A percentile compares a stretch with the other conserved stretches of the same genome.
phyloP scores from a whole-genome alignment of 2,888 invertebrate genomes.

The Seira musarum region DNA sequence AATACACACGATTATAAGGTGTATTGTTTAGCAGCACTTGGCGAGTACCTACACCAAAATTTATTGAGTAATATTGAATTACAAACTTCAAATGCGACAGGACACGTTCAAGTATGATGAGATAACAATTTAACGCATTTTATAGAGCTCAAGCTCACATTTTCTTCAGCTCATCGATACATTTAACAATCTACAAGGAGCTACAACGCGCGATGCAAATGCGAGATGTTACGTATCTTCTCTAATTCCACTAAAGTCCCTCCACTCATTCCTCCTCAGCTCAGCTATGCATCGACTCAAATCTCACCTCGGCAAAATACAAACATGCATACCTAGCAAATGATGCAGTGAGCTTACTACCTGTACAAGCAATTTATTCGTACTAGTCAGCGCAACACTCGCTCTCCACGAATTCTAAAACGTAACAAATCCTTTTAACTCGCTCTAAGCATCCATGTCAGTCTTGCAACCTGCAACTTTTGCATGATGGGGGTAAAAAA shows the following conservation, averaged over 20 bases:
- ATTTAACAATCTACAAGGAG: neutral
- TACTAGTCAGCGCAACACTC: neutral
- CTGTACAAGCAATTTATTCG: neutral
- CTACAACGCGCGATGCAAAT: no score
- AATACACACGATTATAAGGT: no score
- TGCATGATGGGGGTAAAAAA: neutral
- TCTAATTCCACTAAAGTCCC: neutral
- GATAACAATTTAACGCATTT: neutral
- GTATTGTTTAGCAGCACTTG: no score
- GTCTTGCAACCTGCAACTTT: constrained; percentile 4
- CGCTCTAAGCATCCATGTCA: neutral
- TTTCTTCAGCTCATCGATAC: neutral
- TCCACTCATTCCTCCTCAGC: neutral
- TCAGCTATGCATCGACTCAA: no score
- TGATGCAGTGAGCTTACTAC: neutral
- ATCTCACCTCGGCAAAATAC: neutral
- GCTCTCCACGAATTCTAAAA: neutral
- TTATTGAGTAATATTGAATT: neutral
- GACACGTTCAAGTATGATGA: neutral
- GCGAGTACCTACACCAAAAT: no score
- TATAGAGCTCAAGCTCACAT: neutral
- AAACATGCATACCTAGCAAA: neutral
- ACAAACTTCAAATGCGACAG: neutral
- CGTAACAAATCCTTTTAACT: constrained; percentile 38
- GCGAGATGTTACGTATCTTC: no score